Evolutionary conservation across 2,113 vertebrate species (phyloP), one percentile per base, ranked within the genome.

Genomic region (Zeus faber): DNA sequence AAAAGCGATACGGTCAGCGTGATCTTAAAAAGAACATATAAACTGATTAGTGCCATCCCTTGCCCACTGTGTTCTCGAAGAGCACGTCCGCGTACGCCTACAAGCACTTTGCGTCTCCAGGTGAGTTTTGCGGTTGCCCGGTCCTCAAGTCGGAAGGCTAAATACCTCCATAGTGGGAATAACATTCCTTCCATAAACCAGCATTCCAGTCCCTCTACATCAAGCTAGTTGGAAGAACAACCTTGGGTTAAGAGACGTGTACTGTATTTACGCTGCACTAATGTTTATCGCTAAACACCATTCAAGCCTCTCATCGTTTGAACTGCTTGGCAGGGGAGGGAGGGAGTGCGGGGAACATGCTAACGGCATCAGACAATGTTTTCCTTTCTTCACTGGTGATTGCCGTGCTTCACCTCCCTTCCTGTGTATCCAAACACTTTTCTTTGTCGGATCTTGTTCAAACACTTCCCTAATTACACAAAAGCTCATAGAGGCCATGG

Each of bases 381-480:
- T 67, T n/a, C n/a, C n/a, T n/a, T n/a, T 79, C 65, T 60, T 65
- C 58, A 22, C 47, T 52, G 66, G 54, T 54, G 67, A 72, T 66
- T 70, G 66, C 53, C 20, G 55, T 27, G 48, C 66, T 73, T 74
- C 69, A 22, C 72, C 70, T 73, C 67, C 62, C 57, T 65, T 62
- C 65, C 61, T 65, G 67, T 62, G 61, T 56, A 58, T 59, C 40
- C 56, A 71, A 72, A 75, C 70, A 43, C 58, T 62, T 76, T 63
- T 60, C 63, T 67, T 63, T 33, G 11, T 67, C 50, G 43, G 49
- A 70, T 75, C 58, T 29, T 54, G 60, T 72, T 78, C 53, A 81
- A 84, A 80, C 72, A 63, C 70, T 59, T 68, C 39, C 47, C 68
- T 81, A 80, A 85, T 85, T 70, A 73, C 58, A 81, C 44, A 53